These are phyloP conservation scores for Marronus borbonicus DNA, from an alignment of 2,888 invertebrate species.

Conservation along the genomic window DNA sequence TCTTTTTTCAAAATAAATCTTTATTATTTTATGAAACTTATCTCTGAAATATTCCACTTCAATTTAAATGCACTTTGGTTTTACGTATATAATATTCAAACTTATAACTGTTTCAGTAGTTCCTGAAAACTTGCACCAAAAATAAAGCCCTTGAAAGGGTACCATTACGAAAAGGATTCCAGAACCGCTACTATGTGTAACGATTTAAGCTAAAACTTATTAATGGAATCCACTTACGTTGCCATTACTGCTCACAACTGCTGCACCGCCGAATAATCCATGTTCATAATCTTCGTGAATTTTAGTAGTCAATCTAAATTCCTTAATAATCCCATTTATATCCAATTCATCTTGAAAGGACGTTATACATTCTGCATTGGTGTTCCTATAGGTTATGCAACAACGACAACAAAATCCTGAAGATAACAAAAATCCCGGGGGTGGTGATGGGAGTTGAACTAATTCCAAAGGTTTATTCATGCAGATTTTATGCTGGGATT, in stretches of 20 bases:
- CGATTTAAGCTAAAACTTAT: too few species aligned
- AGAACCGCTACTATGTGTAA: too few species aligned
- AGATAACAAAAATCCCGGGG: constrained; percentile 24
- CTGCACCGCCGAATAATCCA: not conserved
- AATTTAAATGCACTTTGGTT: too few species aligned
- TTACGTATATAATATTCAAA: too few species aligned
- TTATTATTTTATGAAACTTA: too few species aligned
- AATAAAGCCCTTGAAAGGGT: too few species aligned
- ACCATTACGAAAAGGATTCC: too few species aligned
- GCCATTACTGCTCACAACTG: not conserved
- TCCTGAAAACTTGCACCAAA: too few species aligned
- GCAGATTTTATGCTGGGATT: not conserved
- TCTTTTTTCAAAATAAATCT: too few species aligned
- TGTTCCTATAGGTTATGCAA: constrained; percentile 9
- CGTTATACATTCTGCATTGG: constrained; percentile 11
- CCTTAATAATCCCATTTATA: constrained; percentile 43
- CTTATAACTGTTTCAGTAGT: too few species aligned
- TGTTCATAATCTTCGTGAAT: constrained; percentile 44
- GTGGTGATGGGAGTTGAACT: constrained; percentile 5
- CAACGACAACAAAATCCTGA: constrained; percentile 4
- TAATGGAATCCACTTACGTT: too few species aligned
- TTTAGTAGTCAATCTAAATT: constrained; percentile 15
- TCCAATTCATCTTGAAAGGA: constrained; percentile 45
- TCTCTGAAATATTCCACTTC: too few species aligned
- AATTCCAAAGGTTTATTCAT: not conserved